phyloP scores from a whole-genome alignment of 2,888 invertebrate species.

The Herminia tarsipennalis region DNA sequence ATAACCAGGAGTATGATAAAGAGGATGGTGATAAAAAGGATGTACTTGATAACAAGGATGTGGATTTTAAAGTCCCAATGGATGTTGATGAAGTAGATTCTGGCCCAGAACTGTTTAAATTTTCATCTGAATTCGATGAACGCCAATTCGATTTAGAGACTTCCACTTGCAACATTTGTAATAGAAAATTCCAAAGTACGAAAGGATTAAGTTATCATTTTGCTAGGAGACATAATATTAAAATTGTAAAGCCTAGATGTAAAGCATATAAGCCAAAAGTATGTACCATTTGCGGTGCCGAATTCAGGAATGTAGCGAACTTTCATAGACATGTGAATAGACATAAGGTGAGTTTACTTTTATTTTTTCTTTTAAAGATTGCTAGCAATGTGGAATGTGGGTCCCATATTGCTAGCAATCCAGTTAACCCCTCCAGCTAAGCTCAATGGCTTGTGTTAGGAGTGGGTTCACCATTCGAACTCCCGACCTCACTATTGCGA shows the following conservation, averaged over 20 bases:
- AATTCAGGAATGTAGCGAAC: slow-evolving; percentile 27
- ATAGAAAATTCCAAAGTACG: slow-evolving; percentile 48
- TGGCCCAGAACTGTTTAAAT: neutral
- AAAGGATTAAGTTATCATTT: slow-evolving; percentile 59
- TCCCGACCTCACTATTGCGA: no score
- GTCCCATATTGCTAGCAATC: no score
- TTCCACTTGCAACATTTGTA: slow-evolving; percentile 61
- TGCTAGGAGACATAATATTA: slow-evolving; percentile 49
- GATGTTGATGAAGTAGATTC: slow-evolving; percentile 6
- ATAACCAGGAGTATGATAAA: slow-evolving; percentile 14
- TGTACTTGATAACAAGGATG: neutral
- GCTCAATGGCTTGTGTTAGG: no score
- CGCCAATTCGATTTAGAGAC: slow-evolving; percentile 54
- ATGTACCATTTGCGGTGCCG: slow-evolving; percentile 58
- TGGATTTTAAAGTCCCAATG: neutral
- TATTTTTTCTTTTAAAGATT: neutral
- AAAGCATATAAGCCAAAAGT: slow-evolving; percentile 24
- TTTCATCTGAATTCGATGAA: neutral
- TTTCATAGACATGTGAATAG: slow-evolving; percentile 53
- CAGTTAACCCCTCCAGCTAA: no score
- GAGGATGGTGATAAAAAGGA: slow-evolving; percentile 17
- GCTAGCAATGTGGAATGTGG: no score
- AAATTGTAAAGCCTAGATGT: slow-evolving; percentile 40
- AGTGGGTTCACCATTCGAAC: no score
- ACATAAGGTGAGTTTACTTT: slow-evolving; percentile 49